phyloP scores from a whole-genome alignment of 2,888 invertebrate species.

The Diabrotica balteata region DNA sequence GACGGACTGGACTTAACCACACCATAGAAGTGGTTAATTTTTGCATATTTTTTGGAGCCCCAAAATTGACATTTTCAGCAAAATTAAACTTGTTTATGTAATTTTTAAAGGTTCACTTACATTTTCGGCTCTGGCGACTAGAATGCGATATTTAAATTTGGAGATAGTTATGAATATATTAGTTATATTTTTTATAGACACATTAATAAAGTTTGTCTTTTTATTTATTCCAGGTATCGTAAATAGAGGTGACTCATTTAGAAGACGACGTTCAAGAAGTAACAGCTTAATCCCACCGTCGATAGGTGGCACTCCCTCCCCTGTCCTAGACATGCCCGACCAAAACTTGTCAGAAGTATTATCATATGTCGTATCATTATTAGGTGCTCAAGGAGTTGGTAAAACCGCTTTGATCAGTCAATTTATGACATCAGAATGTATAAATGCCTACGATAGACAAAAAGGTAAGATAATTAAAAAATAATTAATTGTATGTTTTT shows the following conservation, averaged over 20 bases:
- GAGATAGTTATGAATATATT: too few species aligned
- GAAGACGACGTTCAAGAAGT: slow-evolving; percentile 82
- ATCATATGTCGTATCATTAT: slow-evolving; percentile 75
- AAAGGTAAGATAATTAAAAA: slow-evolving; percentile 66
- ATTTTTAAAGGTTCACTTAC: too few species aligned
- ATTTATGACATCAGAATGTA: slow-evolving; percentile 92
- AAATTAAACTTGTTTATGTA: too few species aligned
- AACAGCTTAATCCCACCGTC: slow-evolving; percentile 76
- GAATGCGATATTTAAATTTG: too few species aligned
- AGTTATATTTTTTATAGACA: too few species aligned
- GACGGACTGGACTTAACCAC: too few species aligned
- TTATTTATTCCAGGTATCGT: slow-evolving; percentile 75
- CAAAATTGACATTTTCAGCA: too few species aligned
- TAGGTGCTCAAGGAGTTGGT: slow-evolving; percentile 82
- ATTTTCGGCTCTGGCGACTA: too few species aligned
- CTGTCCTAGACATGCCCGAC: slow-evolving; percentile 64
- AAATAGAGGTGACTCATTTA: slow-evolving; percentile 92
- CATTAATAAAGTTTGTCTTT: too few species aligned
- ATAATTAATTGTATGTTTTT: too few species aligned
- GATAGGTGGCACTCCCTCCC: slow-evolving; percentile 53
- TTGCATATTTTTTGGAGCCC: too few species aligned
- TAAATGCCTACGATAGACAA: slow-evolving; percentile 90
- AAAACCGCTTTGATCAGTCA: slow-evolving; percentile 87
- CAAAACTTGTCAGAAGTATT: slow-evolving; percentile 56
- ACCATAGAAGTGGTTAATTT: too few species aligned